A percentile compares a stretch with the other conserved stretches of the same genome.
Conservation (phyloP, 2,888 invertebrate species). For the Callimorpha dominula region DNA sequence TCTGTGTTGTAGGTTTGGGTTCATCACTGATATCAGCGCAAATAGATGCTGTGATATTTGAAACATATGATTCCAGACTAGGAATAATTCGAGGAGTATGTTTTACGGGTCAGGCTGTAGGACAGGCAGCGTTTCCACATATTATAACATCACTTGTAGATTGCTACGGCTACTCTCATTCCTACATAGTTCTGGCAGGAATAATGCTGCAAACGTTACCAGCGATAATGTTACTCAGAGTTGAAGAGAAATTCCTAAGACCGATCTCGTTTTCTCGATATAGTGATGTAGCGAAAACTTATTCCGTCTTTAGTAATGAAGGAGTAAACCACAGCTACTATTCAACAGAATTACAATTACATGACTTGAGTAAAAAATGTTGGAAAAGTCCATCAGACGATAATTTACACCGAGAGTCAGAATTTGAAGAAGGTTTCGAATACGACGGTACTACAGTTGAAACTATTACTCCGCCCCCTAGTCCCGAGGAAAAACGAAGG, state of each 20-base stretch:
- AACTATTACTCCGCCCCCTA: constrained; percentile 79
- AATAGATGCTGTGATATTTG: constrained; percentile 81
- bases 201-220: constrained; percentile 80
- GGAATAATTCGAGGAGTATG: constrained; percentile 74
- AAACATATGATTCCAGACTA: constrained; percentile 78
- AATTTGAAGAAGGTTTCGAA: constrained; percentile 52
- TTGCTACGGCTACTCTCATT: constrained; percentile 71
- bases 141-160: constrained; percentile 75
- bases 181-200: constrained; percentile 73
- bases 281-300: constrained; percentile 74
- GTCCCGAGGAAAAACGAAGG: constrained; percentile 80
- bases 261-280: constrained; percentile 74
- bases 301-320: constrained; percentile 75
- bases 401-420: constrained; percentile 67
- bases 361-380: constrained; percentile 77
- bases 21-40: constrained; percentile 81
- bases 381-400: constrained; percentile 84
- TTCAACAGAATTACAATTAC: constrained; percentile 75
- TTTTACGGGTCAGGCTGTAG: constrained; percentile 80
- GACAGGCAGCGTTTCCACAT: constrained; percentile 79
- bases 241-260: constrained; percentile 64
- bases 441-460: constrained; percentile 60
- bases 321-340: constrained; percentile 62
- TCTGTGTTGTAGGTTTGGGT: constrained; percentile 74
- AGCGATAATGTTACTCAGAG: constrained; percentile 73